phyloP scores from a whole-genome alignment of 2,797 vertebrate species.

The Macrochelys suwanniensis region DNA sequence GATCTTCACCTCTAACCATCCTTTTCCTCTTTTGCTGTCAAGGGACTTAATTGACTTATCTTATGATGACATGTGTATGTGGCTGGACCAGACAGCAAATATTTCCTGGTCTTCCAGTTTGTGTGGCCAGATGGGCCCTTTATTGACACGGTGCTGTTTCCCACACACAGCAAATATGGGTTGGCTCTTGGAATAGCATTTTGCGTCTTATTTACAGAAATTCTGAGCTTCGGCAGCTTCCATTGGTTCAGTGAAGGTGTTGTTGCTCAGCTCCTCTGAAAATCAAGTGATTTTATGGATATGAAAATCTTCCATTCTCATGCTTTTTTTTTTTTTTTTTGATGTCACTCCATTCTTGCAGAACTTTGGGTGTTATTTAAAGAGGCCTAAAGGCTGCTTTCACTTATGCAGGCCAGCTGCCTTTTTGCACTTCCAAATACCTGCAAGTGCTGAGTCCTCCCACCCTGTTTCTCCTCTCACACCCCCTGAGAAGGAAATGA shows the following conservation, averaged over 20 bases:
- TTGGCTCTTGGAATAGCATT: neutral
- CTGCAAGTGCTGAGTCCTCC: neutral
- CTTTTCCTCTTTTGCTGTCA: neutral
- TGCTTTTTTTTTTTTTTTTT: accelerated
- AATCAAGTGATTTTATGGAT: accelerated
- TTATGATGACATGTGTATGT: neutral
- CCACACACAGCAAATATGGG: neutral
- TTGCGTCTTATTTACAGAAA: neutral
- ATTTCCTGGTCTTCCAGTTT: neutral
- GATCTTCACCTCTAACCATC: neutral
- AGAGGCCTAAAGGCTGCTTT: neutral
- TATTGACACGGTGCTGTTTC: neutral
- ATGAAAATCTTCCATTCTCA: neutral
- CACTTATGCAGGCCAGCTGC: neutral
- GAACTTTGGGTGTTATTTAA: neutral
- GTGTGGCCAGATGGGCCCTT: neutral
- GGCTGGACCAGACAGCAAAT: neutral
- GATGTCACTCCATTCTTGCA: neutral
- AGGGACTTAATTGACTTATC: neutral
- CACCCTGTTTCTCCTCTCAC: slow-evolving; percentile 22
- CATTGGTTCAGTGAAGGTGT: accelerated
- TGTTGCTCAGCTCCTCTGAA: accelerated
- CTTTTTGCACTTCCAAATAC: neutral
- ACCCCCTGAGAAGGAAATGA: neutral
- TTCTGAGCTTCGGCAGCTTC: neutral